Conservation (phyloP, 2,888 invertebrate genomes). For the Nephrotoma guestfalica region DNA sequence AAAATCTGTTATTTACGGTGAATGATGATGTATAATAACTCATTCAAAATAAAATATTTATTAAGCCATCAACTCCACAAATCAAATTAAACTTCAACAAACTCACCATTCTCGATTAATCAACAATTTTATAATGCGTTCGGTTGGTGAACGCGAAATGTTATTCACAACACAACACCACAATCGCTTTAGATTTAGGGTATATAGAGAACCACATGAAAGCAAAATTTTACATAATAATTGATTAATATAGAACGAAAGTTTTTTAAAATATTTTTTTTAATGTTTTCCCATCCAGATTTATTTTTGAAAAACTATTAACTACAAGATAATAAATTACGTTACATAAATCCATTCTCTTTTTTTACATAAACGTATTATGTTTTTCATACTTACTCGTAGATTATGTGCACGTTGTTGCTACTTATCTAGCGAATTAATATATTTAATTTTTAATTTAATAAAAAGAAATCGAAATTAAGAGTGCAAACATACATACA, state of each 20-base stretch:
- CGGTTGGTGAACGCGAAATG: neutral
- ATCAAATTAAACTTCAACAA: neutral
- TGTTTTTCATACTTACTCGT: neutral
- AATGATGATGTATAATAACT: too few relatives aligned
- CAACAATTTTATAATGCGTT: neutral
- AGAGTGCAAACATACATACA: neutral
- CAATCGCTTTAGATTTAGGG: neutral
- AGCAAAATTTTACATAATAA: neutral
- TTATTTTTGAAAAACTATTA: neutral
- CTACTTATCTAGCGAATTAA: neutral
- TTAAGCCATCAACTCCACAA: neutral
- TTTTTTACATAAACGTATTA: neutral
- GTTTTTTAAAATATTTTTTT: neutral
- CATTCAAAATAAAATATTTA: neutral
- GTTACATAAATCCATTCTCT: neutral
- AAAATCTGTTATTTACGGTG: too few relatives aligned
- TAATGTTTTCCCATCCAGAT: neutral
- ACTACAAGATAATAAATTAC: neutral
- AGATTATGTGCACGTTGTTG: neutral
- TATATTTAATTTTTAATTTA: neutral
- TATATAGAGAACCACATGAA: neutral
- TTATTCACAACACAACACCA: neutral
- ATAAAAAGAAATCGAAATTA: neutral
- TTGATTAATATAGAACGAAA: neutral
- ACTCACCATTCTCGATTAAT: neutral